Evolutionary conservation across 2,888 invertebrate species (phyloP), one percentile per base, ranked within the genome.

Genomic region (Drosophila melanosoma): DNA sequence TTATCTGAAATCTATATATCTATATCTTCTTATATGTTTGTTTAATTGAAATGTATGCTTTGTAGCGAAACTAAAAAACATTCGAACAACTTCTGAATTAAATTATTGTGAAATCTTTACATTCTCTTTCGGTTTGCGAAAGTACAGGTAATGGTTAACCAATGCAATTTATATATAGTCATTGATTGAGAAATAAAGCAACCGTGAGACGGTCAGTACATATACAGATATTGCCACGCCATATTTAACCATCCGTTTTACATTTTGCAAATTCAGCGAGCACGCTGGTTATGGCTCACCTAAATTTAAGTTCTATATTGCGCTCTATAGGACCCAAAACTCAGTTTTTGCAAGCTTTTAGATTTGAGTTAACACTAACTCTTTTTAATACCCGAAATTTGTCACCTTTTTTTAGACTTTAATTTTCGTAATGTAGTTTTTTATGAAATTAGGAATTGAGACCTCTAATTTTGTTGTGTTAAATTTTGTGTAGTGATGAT

Each of bases 221-320:
- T 33, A 59, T 20, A 45, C 48, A 65, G 17, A 51, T 51, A 51
- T 58, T 71, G 54, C 61, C 71, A 64, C 63, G 6, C 54, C 59
- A 58, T 23, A 26, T 20, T 11, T 35, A 51, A 29, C 20, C 15
- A 61, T 38, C 12, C 17, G 48, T 59, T 63, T 58, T 66, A 62
- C 64, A 76, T 71, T 77, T 76, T 29, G 29, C 65, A 54, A 45
- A 38, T 63, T 54, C n/a, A 60, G 38, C 58, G 53, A 65, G 77
- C 85, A 89, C 89, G 89, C 74, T 86, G 66, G 53, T 23, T 45
- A 23, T 48, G 42, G 54, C 90, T 91, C 81, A 91, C 91, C 91
- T 87, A 77, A 80, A 81, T 81, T 75, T 57, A 59, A 66, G 68
- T 76, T 75, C 63, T 65, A 36, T 74, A 32, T 33, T 59, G 58